phyloP scores from a whole-genome alignment of 30 jellyfish, hydroid and myxozoan genomes.

The Aurelia sp. region DNA sequence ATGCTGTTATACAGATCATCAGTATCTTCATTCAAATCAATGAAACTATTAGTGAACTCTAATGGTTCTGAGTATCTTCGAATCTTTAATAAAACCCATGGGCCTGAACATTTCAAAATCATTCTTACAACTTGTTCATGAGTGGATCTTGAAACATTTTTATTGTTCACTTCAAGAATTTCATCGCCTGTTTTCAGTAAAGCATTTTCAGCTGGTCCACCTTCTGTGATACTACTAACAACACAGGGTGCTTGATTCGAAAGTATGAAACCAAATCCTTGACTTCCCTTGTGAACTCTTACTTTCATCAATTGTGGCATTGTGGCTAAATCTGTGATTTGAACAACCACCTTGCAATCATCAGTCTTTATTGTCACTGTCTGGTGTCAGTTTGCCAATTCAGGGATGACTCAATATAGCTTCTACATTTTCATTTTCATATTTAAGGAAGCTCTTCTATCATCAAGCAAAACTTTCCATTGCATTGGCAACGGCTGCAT shows the following conservation, averaged over 20 bases:
- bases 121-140: conserved; percentile 84
- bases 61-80: conserved; percentile 28
- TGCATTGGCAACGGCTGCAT: no score
- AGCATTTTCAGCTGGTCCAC: conserved; percentile 86
- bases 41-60: neutral
- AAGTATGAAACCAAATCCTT: conserved; percentile 81
- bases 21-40: conserved; percentile 15
- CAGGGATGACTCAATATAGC: no score
- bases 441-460: no score
- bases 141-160: conserved; percentile 70
- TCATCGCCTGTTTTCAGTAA: conserved; percentile 77
- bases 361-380: no score
- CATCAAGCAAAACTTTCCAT: no score
- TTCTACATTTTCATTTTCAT: no score
- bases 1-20: conserved; percentile 45
- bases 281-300: conserved; percentile 54
- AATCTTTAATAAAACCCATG: conserved; percentile 9
- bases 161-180: conserved; percentile 74
- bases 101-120: conserved; percentile 35
- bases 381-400: no score
- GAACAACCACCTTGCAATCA: neutral
- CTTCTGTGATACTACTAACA: conserved; percentile 78
- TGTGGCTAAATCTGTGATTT: neutral
- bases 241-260: conserved; percentile 92
- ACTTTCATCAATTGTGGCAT: conserved; percentile 49